phyloP scores from a whole-genome alignment of 1,140 invertebrate genomes.

The Drosophila sp. region DNA sequence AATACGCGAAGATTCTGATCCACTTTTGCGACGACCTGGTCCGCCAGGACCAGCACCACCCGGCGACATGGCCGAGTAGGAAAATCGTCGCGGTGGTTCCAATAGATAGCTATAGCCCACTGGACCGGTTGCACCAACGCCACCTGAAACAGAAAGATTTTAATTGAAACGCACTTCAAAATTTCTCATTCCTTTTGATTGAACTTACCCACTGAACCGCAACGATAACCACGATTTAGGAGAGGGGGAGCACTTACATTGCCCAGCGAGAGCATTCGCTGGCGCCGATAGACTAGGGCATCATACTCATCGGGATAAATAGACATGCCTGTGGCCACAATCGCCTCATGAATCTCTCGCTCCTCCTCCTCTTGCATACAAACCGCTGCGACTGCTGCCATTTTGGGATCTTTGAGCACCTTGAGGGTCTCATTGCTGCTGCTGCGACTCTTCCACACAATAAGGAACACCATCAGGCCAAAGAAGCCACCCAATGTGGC shows the following conservation, averaged over 20 bases:
- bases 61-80: conserved; percentile 78
- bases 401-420: conserved; percentile 85
- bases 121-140: conserved; percentile 64
- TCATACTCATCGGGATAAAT: conserved; percentile 84
- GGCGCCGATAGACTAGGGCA: conserved; percentile 84
- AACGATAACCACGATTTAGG: conserved; percentile 84
- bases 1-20: conserved; percentile 80
- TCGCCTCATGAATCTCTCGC: conserved; percentile 87
- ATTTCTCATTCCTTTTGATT: too few species aligned
- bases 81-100: conserved; percentile 86
- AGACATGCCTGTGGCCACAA: conserved; percentile 87
- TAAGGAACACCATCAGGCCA: conserved; percentile 92
- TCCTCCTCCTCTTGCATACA: conserved; percentile 91
- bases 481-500: conserved; percentile 94
- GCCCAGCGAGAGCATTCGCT: conserved; percentile 84
- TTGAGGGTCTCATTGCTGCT: conserved; percentile 88
- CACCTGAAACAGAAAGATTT: conserved; percentile 32
- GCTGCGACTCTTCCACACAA: conserved; percentile 93
- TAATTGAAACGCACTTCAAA: neutral
- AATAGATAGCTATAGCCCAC: conserved; percentile 88
- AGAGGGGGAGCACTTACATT: conserved; percentile 84
- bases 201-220: conserved; percentile 86
- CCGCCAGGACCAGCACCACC: conserved; percentile 76
- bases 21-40: conserved; percentile 82
- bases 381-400: conserved; percentile 87